Evolutionary conservation across 1,140 invertebrate genomes (phyloP).

Genomic region (Anthonomus grandis): DNA sequence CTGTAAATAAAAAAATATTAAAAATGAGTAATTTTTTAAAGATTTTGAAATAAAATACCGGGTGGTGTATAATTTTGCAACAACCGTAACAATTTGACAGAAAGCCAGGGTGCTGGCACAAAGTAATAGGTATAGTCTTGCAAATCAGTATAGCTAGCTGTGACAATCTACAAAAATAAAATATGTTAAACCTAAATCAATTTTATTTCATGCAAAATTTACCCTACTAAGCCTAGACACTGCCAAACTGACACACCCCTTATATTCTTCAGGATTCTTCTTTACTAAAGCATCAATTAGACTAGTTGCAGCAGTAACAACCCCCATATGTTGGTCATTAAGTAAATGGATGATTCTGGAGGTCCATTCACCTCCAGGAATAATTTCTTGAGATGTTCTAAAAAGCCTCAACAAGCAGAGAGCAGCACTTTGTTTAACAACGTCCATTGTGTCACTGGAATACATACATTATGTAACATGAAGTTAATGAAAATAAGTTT

Average conservation of each 20-base stretch:
- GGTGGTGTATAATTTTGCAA: constrained; percentile 98
- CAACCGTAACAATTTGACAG: constrained; percentile 93
- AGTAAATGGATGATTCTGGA: constrained; percentile 97
- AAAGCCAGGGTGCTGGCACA: constrained; percentile 99
- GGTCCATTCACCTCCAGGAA: constrained; percentile 97
- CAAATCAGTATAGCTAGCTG: constrained; percentile 95
- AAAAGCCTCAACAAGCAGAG: constrained; percentile 92
- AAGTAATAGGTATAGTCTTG: constrained; percentile 99
- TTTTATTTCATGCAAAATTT: constrained; percentile 42
- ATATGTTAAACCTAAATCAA: constrained; percentile 12
- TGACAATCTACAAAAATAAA: constrained; percentile 76
- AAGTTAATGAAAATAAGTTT: too few relatives aligned
- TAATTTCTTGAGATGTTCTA: constrained; percentile 89
- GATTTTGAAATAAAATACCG: constrained; percentile 53
- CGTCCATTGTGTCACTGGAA: constrained; percentile 95
- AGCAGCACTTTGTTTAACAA: constrained; percentile 99
- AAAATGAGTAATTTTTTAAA: constrained; percentile 15
- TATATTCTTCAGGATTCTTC: constrained; percentile 98
- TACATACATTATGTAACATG: neutral
- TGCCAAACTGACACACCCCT: constrained; percentile 96
- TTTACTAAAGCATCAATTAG: constrained; percentile 98
- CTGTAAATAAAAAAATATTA: constrained; percentile 33
- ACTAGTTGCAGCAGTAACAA: constrained; percentile 97
- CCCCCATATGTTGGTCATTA: constrained; percentile 99
- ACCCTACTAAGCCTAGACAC: constrained; percentile 94